phyloP scores from a whole-genome alignment of 2,888 invertebrate genomes.

The Zonitis immaculata region DNA sequence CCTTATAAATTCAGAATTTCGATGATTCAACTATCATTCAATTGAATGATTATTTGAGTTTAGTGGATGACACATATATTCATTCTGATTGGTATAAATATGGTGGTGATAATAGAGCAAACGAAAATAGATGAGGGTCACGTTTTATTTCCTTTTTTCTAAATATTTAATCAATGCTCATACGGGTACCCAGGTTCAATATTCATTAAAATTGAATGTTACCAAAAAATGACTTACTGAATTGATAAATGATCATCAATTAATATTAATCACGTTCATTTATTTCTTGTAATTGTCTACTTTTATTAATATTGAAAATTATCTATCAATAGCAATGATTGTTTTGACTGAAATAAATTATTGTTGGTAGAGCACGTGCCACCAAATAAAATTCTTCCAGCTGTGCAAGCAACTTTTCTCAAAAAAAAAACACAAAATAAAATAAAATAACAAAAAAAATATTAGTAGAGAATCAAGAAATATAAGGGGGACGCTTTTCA shows the following conservation, averaged over 20 bases:
- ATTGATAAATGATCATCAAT: too few relatives aligned
- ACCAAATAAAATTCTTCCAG: background rate
- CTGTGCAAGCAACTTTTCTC: conserved; percentile 9
- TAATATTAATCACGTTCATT: too few relatives aligned
- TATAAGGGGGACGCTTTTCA: background rate
- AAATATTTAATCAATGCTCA: background rate
- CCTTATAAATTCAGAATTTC: too few relatives aligned
- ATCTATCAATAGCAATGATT: background rate
- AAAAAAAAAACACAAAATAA: too few relatives aligned
- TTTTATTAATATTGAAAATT: too few relatives aligned
- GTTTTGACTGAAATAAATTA: background rate
- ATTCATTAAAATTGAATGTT: too few relatives aligned
- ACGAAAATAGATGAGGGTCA: background rate
- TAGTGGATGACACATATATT: background rate
- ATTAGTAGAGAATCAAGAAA: too few relatives aligned
- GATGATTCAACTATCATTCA: background rate
- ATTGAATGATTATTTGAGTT: too few relatives aligned
- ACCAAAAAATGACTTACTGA: too few relatives aligned
- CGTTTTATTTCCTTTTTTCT: too few relatives aligned
- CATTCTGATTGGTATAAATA: background rate
- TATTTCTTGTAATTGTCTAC: too few relatives aligned
- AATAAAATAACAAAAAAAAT: too few relatives aligned
- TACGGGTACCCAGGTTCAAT: background rate
- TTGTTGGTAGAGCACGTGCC: background rate
- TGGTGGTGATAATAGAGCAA: background rate